These are phyloP conservation scores for Sinosuthora webbiana DNA, from an alignment of 2,113 vertebrate species.

Conservation along the genomic window DNA sequence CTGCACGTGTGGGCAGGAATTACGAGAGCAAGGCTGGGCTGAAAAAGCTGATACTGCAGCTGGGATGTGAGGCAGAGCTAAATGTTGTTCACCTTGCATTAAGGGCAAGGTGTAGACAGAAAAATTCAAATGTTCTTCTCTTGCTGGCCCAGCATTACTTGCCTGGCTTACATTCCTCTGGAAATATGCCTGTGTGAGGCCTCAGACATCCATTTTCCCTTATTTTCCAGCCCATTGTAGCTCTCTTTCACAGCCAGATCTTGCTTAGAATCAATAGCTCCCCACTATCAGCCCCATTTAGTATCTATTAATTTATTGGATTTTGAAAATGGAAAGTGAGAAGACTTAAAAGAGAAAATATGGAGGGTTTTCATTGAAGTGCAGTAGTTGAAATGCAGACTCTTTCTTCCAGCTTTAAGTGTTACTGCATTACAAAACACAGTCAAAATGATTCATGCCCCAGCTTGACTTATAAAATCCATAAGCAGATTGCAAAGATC, in stretches of 20 bases:
- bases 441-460: not conserved
- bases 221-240: slow-evolving; percentile 19
- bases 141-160: not conserved
- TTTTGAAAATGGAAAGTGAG: slow-evolving; percentile 22
- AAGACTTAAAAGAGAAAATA: not conserved
- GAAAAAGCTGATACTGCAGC: not conserved
- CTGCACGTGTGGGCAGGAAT: not conserved
- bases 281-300: not conserved
- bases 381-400: not conserved
- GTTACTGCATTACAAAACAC: not conserved
- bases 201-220: slow-evolving; percentile 8
- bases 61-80: not conserved
- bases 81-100: not conserved
- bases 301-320: not conserved
- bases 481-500: not conserved
- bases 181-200: not conserved
- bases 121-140: not conserved
- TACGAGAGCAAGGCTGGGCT: not conserved
- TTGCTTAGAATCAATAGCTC: slow-evolving; percentile 24
- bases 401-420: not conserved
- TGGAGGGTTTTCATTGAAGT: not conserved
- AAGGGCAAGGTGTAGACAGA: not conserved
- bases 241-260: not conserved
- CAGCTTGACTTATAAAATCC: not conserved
- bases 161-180: not conserved